These are phyloP conservation scores for Eurytoma californica DNA, from an alignment of 2,888 invertebrate species.

Conservation along the genomic window DNA sequence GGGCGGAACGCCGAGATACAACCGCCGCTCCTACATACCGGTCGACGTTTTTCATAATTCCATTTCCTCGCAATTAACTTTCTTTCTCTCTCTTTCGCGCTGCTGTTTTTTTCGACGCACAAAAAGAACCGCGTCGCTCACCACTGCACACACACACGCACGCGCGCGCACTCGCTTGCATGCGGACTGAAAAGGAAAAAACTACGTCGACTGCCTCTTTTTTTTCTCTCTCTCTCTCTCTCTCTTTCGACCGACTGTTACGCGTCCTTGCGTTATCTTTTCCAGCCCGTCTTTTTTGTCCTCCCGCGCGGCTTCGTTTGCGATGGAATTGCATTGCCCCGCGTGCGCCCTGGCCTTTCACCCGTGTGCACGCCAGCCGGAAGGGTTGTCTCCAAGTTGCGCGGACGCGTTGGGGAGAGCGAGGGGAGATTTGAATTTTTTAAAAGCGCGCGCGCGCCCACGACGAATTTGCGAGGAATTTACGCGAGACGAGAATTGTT, in stretches of 20 bases:
- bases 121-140: slow-evolving; percentile 2
- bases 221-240: slow-evolving; percentile 1
- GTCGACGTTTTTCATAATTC: slow-evolving; percentile 42
- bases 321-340: no score
- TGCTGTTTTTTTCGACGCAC: slow-evolving; percentile 3
- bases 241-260: slow-evolving; percentile 8
- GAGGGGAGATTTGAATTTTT: no score
- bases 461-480: no score
- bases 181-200: background rate
- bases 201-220: background rate
- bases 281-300: slow-evolving; percentile 7
- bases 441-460: no score
- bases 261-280: background rate
- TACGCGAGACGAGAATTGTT: no score
- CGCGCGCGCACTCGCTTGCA: background rate
- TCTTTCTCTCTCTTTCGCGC: slow-evolving; percentile 10
- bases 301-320: background rate
- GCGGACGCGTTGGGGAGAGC: no score
- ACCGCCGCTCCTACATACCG: slow-evolving; percentile 29
- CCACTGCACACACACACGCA: slow-evolving; percentile 6
- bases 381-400: no score
- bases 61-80: slow-evolving; percentile 47
- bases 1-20: slow-evolving; percentile 28
- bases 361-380: no score
- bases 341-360: no score